Evolutionary conservation across 23 tunicate genomes (phyloP).

Genomic region (Clavelina lepadiformis): DNA sequence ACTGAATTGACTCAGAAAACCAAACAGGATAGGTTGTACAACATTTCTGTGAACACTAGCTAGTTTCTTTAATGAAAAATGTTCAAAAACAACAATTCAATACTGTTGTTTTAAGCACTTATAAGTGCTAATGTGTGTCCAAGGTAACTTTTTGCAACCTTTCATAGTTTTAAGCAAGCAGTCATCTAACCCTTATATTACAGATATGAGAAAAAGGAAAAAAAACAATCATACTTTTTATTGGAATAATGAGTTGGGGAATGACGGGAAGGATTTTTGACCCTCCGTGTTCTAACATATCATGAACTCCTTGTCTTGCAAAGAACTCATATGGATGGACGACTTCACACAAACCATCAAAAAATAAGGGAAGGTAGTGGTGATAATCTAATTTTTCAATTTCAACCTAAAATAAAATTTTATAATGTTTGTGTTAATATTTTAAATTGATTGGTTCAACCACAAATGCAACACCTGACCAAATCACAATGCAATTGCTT

Average conservation of each 20-base stretch:
- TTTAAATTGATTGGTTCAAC: background rate
- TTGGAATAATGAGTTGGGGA: slow-evolving; percentile 98
- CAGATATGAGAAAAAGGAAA: too few relatives aligned
- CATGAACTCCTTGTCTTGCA: slow-evolving; percentile 99
- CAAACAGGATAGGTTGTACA: too few relatives aligned
- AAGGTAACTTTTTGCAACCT: background rate
- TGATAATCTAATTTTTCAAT: slow-evolving; percentile 99
- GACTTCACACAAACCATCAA: slow-evolving; percentile 94
- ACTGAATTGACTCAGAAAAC: too few relatives aligned
- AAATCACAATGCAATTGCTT: too few relatives aligned
- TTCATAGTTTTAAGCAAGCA: background rate
- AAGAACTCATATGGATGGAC: slow-evolving; percentile 99
- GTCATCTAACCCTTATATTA: background rate
- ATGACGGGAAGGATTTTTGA: slow-evolving; percentile 98
- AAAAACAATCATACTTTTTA: slow-evolving; percentile 78
- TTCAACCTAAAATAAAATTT: slow-evolving; percentile 90
- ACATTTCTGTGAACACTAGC: too few relatives aligned
- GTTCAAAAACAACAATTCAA: too few relatives aligned
- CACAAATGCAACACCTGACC: too few relatives aligned
- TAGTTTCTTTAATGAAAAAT: too few relatives aligned
- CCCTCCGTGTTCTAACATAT: slow-evolving; percentile 99
- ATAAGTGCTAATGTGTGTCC: too few relatives aligned
- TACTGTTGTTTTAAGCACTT: too few relatives aligned
- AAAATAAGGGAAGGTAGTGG: slow-evolving; percentile 98
- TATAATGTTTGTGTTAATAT: too few relatives aligned